phyloP scores from a whole-genome alignment of 2,888 invertebrate species.

The Bellardia bayeri region DNA sequence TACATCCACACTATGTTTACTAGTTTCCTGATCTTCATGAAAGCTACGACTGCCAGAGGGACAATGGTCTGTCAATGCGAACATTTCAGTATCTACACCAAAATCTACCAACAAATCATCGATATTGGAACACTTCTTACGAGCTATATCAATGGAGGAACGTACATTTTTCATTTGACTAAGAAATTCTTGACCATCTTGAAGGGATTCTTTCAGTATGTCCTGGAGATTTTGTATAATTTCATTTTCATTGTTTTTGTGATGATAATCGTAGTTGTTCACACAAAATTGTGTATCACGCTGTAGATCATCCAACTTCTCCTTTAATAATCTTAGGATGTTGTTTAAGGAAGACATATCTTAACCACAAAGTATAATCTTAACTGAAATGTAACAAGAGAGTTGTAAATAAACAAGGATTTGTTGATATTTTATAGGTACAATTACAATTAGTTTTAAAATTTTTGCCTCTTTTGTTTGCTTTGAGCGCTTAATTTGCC shows the following conservation, averaged over 20 bases:
- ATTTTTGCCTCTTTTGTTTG: neutral
- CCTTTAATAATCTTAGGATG: conserved; percentile 57
- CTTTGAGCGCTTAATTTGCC: conserved; percentile 37
- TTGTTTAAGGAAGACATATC: conserved; percentile 38
- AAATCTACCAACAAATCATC: conserved; percentile 46
- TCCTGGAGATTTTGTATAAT: conserved; percentile 72
- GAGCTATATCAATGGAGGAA: conserved; percentile 25
- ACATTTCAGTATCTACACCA: neutral
- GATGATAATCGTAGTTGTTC: conserved; percentile 77
- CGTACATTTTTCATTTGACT: conserved; percentile 64
- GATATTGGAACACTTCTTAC: conserved; percentile 32
- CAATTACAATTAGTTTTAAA: neutral
- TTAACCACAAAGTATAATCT: no score
- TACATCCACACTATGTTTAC: neutral
- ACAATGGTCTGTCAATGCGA: neutral
- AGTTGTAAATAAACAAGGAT: neutral
- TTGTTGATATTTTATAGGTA: neutral
- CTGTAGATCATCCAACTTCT: conserved; percentile 75
- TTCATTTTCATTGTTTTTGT: conserved; percentile 77
- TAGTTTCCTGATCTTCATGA: conserved; percentile 17
- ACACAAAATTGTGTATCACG: conserved; percentile 75
- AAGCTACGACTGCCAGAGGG: conserved; percentile 51
- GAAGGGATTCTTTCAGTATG: conserved; percentile 65
- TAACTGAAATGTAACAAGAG: neutral
- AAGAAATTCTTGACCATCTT: conserved; percentile 67